Evolutionary conservation across 2,888 invertebrate species (phyloP).

Genomic region (Craniophora ligustri): DNA sequence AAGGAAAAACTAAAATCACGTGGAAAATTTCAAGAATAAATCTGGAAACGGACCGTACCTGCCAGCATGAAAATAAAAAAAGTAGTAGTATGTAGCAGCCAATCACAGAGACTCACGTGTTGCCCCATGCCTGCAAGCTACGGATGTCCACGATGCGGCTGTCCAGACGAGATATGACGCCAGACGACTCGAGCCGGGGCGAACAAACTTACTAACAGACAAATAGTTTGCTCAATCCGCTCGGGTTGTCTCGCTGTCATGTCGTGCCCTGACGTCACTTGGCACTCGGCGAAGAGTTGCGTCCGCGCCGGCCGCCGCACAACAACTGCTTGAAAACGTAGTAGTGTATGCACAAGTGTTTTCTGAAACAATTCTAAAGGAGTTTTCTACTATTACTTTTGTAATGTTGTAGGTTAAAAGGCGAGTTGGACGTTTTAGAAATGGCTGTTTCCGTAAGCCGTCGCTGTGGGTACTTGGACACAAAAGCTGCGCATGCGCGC

Average conservation of each 20-base stretch:
- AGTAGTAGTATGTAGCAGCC: conserved; percentile 38
- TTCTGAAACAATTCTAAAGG: conserved; percentile 85
- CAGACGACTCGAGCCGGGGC: conserved; percentile 88
- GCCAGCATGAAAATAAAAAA: conserved; percentile 26
- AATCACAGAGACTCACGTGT: conserved; percentile 64
- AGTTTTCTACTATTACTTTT: conserved; percentile 86
- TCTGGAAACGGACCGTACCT: conserved; percentile 1
- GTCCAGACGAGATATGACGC: conserved; percentile 63
- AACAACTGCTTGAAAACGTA: conserved; percentile 75
- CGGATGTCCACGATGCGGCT: background rate
- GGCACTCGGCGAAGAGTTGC: conserved; percentile 48
- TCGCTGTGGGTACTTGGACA: background rate
- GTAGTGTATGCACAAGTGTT: conserved; percentile 85
- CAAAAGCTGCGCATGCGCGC: conserved; percentile 4
- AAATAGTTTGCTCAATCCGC: conserved; percentile 88
- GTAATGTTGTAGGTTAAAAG: conserved; percentile 71
- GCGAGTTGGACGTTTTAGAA: conserved; percentile 37
- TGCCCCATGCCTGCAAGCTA: conserved; percentile 3
- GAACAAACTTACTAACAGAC: conserved; percentile 85
- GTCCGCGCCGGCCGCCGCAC: conserved; percentile 66
- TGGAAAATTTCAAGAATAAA: conserved; percentile 2
- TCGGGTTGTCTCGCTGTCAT: conserved; percentile 82
- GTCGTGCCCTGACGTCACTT: conserved; percentile 42
- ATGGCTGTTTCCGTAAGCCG: conserved; percentile 25
- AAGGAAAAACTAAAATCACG: background rate